Base-by-base conservation (phyloP, 1,140 invertebrate genomes). In the Pantala flavescens region DNA sequence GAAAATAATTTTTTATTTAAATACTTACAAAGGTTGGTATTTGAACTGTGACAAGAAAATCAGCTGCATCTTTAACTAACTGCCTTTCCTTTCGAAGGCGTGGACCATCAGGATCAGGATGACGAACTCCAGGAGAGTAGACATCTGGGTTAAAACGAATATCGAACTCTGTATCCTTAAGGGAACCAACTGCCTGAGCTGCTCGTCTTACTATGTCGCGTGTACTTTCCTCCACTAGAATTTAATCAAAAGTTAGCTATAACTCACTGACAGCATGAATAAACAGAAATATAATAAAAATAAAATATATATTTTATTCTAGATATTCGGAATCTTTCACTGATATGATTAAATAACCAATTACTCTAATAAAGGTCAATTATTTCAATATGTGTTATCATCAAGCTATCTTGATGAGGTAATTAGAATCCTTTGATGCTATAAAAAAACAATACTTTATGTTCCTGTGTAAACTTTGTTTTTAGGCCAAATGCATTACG, bases 61-160 rank as follows among this genome's bases (percentile, higher is more conserved):
- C 95, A 0, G 97, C 95, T 5, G 96, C 96, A 84, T 98, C 96
- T 81, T 93, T 93, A 0, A 98, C 92, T 21, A 98, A 84, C 77
- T 96, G 91, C 75, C 91, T 88, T 82, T 98, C 95, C 80, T 91
- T 92, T 73, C 89, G 87, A 74, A 97, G 84, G 71, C 86, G 84
- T 7, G 86, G 85, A 71, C 89, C 88, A 74, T 88, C 84, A 24
- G 87, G 82, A 78, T 93, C 88, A 21, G 89, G 86, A 85, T 98
- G 96, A 73, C 86, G 88, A 49, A 99, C 96, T 75, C 94, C 94
- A 0, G 93, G 91, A 9, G 96, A 98, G 85, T 93, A 99, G 73
- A 98, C 94, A 85, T 99, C 98, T 0, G 98, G 96, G 85, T 99
- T 99, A 83, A 99, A 99, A 72, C 95, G 88, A 74, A 99, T 93